These are phyloP conservation scores for Agriopis marginaria DNA, from an alignment of 2,888 invertebrate species.

Conservation along the genomic window DNA sequence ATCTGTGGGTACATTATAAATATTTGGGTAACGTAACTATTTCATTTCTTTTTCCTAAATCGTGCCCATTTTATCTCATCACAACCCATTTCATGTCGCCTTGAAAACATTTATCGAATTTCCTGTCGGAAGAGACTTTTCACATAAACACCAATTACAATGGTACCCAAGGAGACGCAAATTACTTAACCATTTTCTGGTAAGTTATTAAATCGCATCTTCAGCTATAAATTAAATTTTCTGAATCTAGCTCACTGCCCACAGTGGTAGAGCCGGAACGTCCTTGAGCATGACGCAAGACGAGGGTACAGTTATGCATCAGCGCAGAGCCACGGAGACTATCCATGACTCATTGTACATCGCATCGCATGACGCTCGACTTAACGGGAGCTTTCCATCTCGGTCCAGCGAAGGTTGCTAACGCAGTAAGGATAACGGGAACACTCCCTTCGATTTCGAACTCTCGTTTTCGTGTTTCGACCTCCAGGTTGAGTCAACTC, in stretches of 20 bases:
- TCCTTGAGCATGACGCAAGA: conserved; percentile 60
- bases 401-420: conserved; percentile 51
- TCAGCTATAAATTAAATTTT: background rate
- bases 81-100: no score
- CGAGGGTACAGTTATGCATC: conserved; percentile 50
- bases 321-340: conserved; percentile 40
- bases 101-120: no score
- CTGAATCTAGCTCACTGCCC: conserved; percentile 27
- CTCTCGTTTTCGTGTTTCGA: conserved; percentile 82
- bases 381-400: conserved; percentile 84
- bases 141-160: no score
- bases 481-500: conserved; percentile 76
- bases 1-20: background rate
- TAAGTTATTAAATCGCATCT: background rate
- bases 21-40: no score
- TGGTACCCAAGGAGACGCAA: no score
- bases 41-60: no score
- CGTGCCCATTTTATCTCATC: no score
- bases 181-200: background rate
- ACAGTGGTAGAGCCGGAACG: conserved; percentile 45
- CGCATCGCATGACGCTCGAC: conserved; percentile 66
- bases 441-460: conserved; percentile 82
- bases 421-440: conserved; percentile 76
- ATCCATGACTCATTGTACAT: conserved; percentile 61
- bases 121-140: no score